Base-by-base conservation (phyloP, 1,140 invertebrate species). In the Dendroctonus ponderosae region DNA sequence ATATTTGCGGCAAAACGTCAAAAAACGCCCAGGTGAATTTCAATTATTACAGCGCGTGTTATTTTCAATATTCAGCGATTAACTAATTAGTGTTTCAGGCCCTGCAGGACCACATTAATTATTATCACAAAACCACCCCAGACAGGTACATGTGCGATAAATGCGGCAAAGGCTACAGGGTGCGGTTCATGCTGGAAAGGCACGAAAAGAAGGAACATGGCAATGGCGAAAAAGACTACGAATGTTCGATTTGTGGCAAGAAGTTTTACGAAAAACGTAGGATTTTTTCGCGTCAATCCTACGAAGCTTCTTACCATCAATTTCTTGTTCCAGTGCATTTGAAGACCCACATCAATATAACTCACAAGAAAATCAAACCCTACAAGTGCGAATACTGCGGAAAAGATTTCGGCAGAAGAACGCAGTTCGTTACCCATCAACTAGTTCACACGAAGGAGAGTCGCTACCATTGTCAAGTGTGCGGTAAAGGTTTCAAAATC, bases 401-500 rank as follows among this genome's bases (percentile, higher is more conserved):
- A 7, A 76, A 76, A 58, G 62, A 67, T 15, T 77, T 77, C 57
- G 74, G 62, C 8, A 66, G 67, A 56, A 72, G 73, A 59, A 73
- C 69, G 5, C 71, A 73, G 11, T 62, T 77, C 12, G 70, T 71
- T 9, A 66, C 66, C 7, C 75, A 77, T 54, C 69, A 68, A 50
- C 70, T 71, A 49, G 70, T 71, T 4, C 75, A 77, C 39, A 70
- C 58, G n/a, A 62, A 72, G 49, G 69, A 68, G 43, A 68, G 46
- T 52, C 70, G 66, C 5, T 72, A 72, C 51, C 72, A 74, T 5
- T 85, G 84, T 67, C 76, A 80, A 8, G 68, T 74, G 4, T 76
- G 75, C 39, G 68, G 69, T 5, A 67, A 67, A 54, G 65, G 65
- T 0, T 67, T 67, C 38, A 67, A 67, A 40, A 67, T 67, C 6